These are phyloP conservation scores for Centropus bengalensis DNA, from an alignment of 2,113 vertebrate species.

Conservation along the genomic window DNA sequence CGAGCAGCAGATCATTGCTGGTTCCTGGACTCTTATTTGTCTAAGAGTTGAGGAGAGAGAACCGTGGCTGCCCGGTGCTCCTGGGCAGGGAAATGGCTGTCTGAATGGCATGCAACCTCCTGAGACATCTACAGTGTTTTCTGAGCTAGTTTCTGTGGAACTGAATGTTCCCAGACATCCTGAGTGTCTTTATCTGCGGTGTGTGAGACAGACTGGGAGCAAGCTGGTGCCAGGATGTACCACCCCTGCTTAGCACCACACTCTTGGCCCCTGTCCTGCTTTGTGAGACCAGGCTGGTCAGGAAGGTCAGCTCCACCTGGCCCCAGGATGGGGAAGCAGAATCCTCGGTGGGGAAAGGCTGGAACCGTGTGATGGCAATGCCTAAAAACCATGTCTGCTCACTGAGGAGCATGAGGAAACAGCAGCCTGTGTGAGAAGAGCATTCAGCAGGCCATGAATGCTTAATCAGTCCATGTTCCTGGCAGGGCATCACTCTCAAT, in stretches of 20 bases:
- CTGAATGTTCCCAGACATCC: background rate
- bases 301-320: background rate
- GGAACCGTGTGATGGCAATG: background rate
- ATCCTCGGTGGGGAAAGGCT: background rate
- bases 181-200: background rate
- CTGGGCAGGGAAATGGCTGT: accelerated
- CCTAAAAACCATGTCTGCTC: accelerated
- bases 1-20: background rate
- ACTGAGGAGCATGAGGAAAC: background rate
- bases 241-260: background rate
- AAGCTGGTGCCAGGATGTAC: background rate
- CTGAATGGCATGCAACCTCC: background rate
- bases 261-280: background rate
- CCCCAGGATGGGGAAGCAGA: background rate
- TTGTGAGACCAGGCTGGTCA: background rate
- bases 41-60: background rate
- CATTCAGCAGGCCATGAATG: background rate
- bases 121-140: background rate
- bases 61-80: background rate
- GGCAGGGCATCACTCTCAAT: background rate
- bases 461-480: background rate
- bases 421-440: background rate
- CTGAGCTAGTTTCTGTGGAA: background rate
- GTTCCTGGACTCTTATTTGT: background rate
- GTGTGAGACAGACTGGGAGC: accelerated